These are phyloP conservation scores for Ametastegia equiseti DNA, from an alignment of 2,888 invertebrate species.

Conservation along the genomic window DNA sequence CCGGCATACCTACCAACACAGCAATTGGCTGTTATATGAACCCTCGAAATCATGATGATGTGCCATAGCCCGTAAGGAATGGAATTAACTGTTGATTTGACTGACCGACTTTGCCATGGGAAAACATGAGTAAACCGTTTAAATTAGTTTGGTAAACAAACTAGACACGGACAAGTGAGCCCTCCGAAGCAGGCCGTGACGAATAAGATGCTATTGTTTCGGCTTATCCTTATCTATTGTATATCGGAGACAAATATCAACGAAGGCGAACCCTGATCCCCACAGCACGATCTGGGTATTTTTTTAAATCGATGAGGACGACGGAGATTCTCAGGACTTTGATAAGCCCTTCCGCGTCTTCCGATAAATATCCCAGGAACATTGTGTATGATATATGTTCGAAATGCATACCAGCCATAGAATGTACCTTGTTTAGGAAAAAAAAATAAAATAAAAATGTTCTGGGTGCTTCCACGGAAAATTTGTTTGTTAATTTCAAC, in stretches of 20 bases:
- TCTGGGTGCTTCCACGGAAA: no score
- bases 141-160: slow-evolving; percentile 38
- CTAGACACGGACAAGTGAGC: slow-evolving; percentile 6
- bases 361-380: no score
- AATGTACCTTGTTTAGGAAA: no score
- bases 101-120: slow-evolving; percentile 33
- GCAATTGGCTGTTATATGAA: no score
- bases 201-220: slow-evolving; percentile 6
- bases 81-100: slow-evolving; percentile 25
- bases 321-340: neutral
- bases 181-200: slow-evolving; percentile 12
- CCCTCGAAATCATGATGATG: neutral
- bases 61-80: neutral
- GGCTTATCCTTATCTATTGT: slow-evolving; percentile 31
- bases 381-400: no score
- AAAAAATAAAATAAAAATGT: no score
- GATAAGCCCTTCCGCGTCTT: no score
- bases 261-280: neutral
- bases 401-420: no score
- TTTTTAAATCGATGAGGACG: neutral
- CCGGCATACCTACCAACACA: neutral
- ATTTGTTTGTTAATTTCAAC: no score
- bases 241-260: neutral
- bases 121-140: slow-evolving; percentile 24
- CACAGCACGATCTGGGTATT: neutral